Percentiles rank a stretch among this genome's conserved stretches.
These are phyloP conservation scores for Graptemys geographica DNA, from an alignment of 2,797 vertebrate genomes.

Conservation along the genomic window DNA sequence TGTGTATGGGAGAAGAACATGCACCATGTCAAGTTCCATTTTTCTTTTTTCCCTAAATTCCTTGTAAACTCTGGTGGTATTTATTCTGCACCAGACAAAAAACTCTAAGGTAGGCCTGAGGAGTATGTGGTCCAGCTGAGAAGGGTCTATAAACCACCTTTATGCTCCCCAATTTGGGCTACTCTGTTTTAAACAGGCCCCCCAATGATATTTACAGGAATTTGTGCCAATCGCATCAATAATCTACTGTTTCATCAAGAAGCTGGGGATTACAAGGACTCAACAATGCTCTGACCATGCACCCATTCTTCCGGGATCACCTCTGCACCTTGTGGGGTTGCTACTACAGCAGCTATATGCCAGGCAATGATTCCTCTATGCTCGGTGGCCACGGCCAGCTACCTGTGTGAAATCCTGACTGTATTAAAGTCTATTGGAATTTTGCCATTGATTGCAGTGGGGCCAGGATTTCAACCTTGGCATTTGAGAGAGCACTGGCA, in stretches of 20 bases:
- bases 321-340: background rate
- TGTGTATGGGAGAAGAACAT: background rate
- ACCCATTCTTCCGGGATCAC: background rate
- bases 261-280: background rate
- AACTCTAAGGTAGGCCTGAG: background rate
- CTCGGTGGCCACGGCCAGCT: background rate
- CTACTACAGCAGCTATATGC: background rate
- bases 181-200: background rate
- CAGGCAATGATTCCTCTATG: background rate
- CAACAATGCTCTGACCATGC: background rate
- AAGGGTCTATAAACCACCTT: background rate
- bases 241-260: background rate
- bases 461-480: background rate
- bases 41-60: background rate
- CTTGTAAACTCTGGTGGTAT: rapidly evolving
- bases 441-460: background rate
- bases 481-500: background rate
- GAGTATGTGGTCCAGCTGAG: background rate
- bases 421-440: background rate
- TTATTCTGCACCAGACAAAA: background rate
- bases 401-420: background rate
- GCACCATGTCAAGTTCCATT: background rate
- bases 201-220: background rate
- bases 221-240: background rate
- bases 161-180: background rate